phyloP scores from a whole-genome alignment of 2,888 invertebrate species.

The Campopleginae sp. region DNA sequence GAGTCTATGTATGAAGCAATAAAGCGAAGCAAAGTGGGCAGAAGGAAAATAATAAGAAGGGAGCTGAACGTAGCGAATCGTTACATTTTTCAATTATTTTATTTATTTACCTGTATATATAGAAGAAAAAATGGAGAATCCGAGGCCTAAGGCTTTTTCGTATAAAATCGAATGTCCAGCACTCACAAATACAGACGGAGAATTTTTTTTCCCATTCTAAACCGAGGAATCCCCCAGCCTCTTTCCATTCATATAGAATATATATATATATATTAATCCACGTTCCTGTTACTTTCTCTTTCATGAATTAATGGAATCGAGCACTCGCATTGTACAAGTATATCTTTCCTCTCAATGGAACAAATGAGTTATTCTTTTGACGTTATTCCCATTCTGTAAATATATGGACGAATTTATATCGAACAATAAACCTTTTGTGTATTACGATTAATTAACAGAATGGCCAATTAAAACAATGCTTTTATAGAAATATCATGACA shows the following conservation, averaged over 20 bases:
- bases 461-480: conserved; percentile 23
- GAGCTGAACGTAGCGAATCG: conserved; percentile 74
- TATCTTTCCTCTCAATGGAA: conserved; percentile 15
- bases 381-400: conserved; percentile 2
- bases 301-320: conserved; percentile 42
- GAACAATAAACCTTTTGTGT: conserved; percentile 21
- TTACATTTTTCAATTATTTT: not conserved
- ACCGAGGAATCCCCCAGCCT: conserved; percentile 43
- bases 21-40: not conserved
- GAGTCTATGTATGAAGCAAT: conserved; percentile 54
- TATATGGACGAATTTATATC: not conserved
- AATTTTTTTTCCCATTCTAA: conserved; percentile 22
- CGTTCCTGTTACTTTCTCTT: conserved; percentile 34
- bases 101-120: not conserved
- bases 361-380: conserved; percentile 30
- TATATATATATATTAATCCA: conserved; percentile 45
- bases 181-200: conserved; percentile 38
- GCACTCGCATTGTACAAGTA: conserved; percentile 22
- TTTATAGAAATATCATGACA: not conserved
- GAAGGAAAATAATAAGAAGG: conserved; percentile 63
- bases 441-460: conserved; percentile 47
- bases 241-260: conserved; percentile 2
- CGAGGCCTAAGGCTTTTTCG: conserved; percentile 26
- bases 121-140: not conserved
- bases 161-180: conserved; percentile 55